Conservation (phyloP, 2,113 vertebrate genomes). For the Ariopsis seemanni region DNA sequence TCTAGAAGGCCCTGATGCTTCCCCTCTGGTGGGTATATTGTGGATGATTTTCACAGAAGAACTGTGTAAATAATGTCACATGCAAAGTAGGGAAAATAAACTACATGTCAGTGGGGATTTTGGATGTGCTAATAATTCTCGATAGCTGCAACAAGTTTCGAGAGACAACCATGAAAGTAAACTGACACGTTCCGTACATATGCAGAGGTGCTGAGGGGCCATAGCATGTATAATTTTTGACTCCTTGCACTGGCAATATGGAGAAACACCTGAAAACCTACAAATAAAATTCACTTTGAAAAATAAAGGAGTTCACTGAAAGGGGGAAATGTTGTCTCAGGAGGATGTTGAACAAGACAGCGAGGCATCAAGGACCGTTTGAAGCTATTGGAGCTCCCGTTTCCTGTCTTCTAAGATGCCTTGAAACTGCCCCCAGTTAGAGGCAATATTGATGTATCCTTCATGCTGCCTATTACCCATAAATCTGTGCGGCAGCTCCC, state of each 20-base stretch:
- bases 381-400: too few species aligned
- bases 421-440: too few species aligned
- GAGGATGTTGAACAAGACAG: too few species aligned
- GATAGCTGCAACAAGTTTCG: not conserved
- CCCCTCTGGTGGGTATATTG: not conserved
- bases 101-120: not conserved
- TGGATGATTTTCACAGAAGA: not conserved
- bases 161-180: not conserved
- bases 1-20: too few species aligned
- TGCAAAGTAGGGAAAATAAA: not conserved
- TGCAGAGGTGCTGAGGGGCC: not conserved
- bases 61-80: slow-evolving; percentile 15
- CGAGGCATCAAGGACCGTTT: too few species aligned
- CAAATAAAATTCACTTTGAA: not conserved
- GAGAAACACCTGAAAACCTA: not conserved
- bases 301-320: not conserved
- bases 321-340: not conserved
- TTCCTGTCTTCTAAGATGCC: too few species aligned
- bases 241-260: not conserved
- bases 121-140: not conserved
- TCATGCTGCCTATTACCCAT: too few species aligned
- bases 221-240: not conserved
- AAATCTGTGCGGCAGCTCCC: too few species aligned
- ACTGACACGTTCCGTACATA: not conserved
- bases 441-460: too few species aligned